A percentile compares a stretch with the other conserved stretches of the same genome.
These are phyloP conservation scores for Amphiprion ocellaris DNA, from an alignment of 2,113 vertebrate genomes.

Conservation along the genomic window DNA sequence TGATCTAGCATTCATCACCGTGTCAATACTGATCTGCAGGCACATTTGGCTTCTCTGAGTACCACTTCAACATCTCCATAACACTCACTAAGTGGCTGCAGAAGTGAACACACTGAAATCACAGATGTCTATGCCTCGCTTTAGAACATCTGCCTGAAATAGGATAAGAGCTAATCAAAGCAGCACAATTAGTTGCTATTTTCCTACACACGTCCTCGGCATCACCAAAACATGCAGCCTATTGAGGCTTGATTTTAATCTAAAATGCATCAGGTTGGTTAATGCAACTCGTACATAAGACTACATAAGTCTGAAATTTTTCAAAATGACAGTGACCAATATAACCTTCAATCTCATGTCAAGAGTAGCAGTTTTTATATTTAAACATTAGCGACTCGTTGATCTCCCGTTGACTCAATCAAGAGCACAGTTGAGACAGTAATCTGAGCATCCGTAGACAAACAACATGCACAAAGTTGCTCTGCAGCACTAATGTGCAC, in stretches of 20 bases:
- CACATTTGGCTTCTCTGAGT: constrained; percentile 41
- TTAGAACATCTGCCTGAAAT: neutral
- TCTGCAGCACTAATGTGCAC: constrained; percentile 32
- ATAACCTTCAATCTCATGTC: constrained; percentile 9
- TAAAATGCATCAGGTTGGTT: too few relatives aligned
- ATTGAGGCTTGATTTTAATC: neutral
- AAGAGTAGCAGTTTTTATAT: constrained; percentile 1
- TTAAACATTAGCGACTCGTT: constrained; percentile 24
- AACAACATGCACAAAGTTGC: constrained; percentile 40
- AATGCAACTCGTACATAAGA: neutral
- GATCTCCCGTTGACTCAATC: constrained; percentile 25
- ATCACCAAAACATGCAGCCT: neutral
- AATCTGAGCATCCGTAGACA: constrained; percentile 39
- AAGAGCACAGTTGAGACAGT: constrained; percentile 1
- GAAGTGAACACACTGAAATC: constrained; percentile 18
- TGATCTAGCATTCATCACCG: constrained; percentile 20
- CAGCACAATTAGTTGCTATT: neutral
- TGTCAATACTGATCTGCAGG: constrained; percentile 33
- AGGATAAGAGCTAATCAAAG: constrained; percentile 31
- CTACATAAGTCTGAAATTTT: neutral
- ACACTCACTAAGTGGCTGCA: constrained; percentile 5
- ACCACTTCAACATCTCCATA: constrained; percentile 53
- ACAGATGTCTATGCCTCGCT: neutral
- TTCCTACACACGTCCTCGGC: neutral
- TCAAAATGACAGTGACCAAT: neutral